Evolutionary conservation across 2,797 vertebrate genomes (phyloP).

Genomic region (Labroides dimidiatus): DNA sequence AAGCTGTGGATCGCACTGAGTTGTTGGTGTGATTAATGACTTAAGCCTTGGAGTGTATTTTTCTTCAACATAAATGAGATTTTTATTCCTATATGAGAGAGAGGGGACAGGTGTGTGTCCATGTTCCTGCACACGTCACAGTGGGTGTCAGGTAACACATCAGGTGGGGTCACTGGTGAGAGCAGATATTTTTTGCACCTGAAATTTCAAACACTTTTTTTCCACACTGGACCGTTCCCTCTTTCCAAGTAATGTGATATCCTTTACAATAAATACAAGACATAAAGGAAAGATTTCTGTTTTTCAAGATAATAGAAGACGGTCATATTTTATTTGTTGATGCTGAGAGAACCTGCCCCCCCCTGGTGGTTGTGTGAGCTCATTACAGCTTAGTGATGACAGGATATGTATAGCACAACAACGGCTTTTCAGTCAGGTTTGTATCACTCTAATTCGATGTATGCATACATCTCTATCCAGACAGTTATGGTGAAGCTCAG

Average conservation of each 20-base stretch:
- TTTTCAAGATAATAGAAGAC: background rate
- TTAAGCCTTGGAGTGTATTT: too few species aligned
- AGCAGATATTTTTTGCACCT: constrained; percentile 70
- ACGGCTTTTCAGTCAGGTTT: background rate
- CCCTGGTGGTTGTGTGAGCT: constrained; percentile 35
- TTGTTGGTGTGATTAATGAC: background rate
- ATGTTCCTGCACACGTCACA: constrained; percentile 12
- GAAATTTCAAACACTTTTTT: constrained; percentile 34
- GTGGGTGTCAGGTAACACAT: constrained; percentile 68
- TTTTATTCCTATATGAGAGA: too few species aligned
- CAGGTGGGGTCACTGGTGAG: constrained; percentile 55
- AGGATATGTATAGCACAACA: background rate
- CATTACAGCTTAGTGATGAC: background rate
- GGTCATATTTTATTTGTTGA: background rate
- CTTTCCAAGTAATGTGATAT: background rate
- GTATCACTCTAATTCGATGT: background rate
- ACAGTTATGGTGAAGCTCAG: background rate
- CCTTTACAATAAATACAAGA: too few species aligned
- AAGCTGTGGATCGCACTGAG: background rate
- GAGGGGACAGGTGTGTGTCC: background rate
- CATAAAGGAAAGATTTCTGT: background rate
- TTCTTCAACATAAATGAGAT: constrained; percentile 6
- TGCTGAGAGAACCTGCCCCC: constrained; percentile 37
- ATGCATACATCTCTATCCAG: background rate
- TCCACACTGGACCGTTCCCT: background rate